A percentile compares a stretch with the other conserved stretches of the same genome.
Evolutionary conservation across 2,888 invertebrate species (phyloP).

Genomic region (Siphlonurus alternatus): DNA sequence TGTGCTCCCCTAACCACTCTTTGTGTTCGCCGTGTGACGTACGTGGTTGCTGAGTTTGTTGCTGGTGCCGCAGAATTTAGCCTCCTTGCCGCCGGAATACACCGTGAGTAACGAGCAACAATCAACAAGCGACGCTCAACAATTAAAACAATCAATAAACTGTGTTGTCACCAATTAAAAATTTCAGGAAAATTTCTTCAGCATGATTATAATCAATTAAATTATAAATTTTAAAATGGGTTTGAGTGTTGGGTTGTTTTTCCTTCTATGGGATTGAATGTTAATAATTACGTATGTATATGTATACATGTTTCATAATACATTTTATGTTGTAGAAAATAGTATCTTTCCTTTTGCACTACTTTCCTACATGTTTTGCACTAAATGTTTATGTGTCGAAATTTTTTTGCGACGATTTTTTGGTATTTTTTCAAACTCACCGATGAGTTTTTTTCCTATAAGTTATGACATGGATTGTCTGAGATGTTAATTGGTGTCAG

Average conservation of each 20-base stretch:
- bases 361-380: background rate
- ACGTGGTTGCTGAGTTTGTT: background rate
- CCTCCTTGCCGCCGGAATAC: conserved; percentile 60
- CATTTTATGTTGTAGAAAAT: too few species aligned
- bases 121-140: background rate
- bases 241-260: background rate
- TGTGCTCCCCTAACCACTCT: background rate
- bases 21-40: background rate
- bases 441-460: background rate
- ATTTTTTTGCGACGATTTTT: background rate
- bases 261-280: background rate
- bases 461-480: too few species aligned
- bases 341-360: background rate
- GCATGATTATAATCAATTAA: background rate
- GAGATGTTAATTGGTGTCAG: conserved; percentile 37
- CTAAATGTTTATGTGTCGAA: background rate
- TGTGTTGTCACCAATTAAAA: too few species aligned
- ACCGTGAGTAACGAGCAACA: conserved; percentile 47
- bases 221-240: background rate
- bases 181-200: background rate
- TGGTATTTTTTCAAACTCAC: background rate
- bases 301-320: too few species aligned
- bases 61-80: conserved; percentile 50
- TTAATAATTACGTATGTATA: too few species aligned
- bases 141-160: background rate